Conservation (phyloP, 2,888 invertebrate species). For the Eupeodes luniger region DNA sequence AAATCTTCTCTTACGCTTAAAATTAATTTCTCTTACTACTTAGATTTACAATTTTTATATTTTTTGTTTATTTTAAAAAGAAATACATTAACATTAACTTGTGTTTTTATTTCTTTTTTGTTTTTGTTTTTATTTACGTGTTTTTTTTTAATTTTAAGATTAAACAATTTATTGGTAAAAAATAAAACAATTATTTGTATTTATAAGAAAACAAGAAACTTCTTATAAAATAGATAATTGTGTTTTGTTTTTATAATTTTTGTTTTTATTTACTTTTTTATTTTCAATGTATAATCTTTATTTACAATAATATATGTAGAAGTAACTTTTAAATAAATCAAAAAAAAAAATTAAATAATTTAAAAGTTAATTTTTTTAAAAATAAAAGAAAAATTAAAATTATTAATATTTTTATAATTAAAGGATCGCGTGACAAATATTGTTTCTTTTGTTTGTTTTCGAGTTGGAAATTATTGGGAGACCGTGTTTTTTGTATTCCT, state of each 20-base stretch:
- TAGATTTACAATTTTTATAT: slow-evolving; percentile 65
- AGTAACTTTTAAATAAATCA: slow-evolving; percentile 55
- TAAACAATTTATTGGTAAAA: slow-evolving; percentile 71
- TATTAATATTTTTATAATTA: slow-evolving; percentile 1
- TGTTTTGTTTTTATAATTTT: slow-evolving; percentile 47
- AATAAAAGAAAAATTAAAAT: slow-evolving; percentile 42
- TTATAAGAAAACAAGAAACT: slow-evolving; percentile 76
- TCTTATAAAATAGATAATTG: slow-evolving; percentile 73
- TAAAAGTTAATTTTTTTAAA: slow-evolving; percentile 46
- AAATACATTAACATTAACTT: slow-evolving; percentile 74
- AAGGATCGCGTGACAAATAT: slow-evolving; percentile 29
- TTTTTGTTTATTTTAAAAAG: slow-evolving; percentile 52
- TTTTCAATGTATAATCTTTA: slow-evolving; percentile 67
- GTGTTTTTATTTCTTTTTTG: slow-evolving; percentile 42
- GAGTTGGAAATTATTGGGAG: slow-evolving; percentile 55
- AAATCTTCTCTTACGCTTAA: slow-evolving; percentile 42
- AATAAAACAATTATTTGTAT: slow-evolving; percentile 67
- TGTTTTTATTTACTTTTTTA: slow-evolving; percentile 48
- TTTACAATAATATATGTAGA: slow-evolving; percentile 60
- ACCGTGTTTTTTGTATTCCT: slow-evolving; percentile 12
- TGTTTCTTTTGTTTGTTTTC: slow-evolving; percentile 40
- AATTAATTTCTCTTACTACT: slow-evolving; percentile 49
- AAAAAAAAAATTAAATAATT: slow-evolving; percentile 69
- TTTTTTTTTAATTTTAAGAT: slow-evolving; percentile 47
- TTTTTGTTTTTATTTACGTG: slow-evolving; percentile 11